Evolutionary conservation across 1,140 invertebrate genomes (phyloP), one percentile per base, ranked within the genome.

Genomic region (Cheumatopsyche charites): DNA sequence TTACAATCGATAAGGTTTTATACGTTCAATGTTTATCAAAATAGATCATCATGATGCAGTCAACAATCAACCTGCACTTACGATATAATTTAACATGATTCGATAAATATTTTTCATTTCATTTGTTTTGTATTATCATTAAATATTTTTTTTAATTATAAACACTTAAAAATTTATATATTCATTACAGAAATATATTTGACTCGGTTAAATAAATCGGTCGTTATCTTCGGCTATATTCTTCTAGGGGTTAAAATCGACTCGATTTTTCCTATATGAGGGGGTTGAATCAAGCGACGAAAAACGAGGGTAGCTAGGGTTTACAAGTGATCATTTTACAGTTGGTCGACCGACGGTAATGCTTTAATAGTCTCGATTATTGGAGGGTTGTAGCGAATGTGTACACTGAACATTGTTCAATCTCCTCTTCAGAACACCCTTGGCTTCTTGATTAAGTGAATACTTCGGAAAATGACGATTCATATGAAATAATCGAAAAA

Each of bases 311-410:
- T 21, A 26, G 43, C 3, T 58, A 19, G 55, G 49, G 55, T 23
- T 13, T 58, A 74, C 73, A 74, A 74, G 73, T 74, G 73, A 74
- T 74, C 73, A 71, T 74, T 74, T 74, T 74, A 74, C 73, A 71
- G 69, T 74, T 69, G 73, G 70, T 58, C 66, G 69, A 55, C 42
- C 62, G 49, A 63, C 70, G 61, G 61, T 74, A 74, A 74, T 74
- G 70, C 73, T 62, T 71, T 74, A 74, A 74, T 74, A 66, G 63
- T 45, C 62, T 19, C 11, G 43, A 43, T 66, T 25, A 23, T 25
- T 36, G 63, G 43, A 47, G 63, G 63, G 63, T 66, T 66, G 55
- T 45, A 4, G 9, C 29, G 29, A 66, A 66, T 42, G 63, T 66
- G 62, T 63, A 58, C 62, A 43, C 21, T 43, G 62, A 42, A 42